phyloP scores from a whole-genome alignment of 2,888 invertebrate species.

The Gisinianus flammeolus region DNA sequence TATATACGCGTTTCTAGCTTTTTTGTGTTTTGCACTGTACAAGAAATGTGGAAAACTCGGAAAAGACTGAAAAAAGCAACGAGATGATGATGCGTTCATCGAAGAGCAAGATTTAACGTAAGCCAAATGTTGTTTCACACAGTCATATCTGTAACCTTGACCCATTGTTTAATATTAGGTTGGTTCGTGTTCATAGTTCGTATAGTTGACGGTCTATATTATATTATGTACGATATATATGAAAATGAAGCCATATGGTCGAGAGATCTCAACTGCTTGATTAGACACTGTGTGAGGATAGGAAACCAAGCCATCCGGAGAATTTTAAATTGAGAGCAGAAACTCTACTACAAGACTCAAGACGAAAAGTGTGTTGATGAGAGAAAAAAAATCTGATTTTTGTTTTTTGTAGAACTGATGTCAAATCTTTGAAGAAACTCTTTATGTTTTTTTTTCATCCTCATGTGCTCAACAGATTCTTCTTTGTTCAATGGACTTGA shows the following conservation, averaged over 20 bases:
- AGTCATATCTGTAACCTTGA: background rate
- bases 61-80: too few relatives aligned
- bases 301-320: background rate
- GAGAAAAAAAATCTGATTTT: background rate
- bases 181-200: background rate
- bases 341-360: background rate
- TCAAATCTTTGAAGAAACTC: background rate
- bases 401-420: background rate
- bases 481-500: background rate
- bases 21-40: too few relatives aligned
- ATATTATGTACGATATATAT: background rate
- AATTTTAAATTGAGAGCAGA: slow-evolving; percentile 8
- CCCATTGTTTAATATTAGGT: background rate
- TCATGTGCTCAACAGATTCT: slow-evolving; percentile 28
- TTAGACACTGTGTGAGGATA: background rate
- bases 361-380: background rate
- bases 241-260: slow-evolving; percentile 1
- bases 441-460: background rate
- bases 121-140: background rate
- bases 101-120: background rate
- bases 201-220: background rate
- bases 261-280: slow-evolving; percentile 10
- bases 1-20: too few relatives aligned
- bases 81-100: too few relatives aligned
- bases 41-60: too few relatives aligned